A percentile compares a stretch with the other conserved stretches of the same genome.
Evolutionary conservation across 2,113 vertebrate genomes (phyloP).

Genomic region (Euleptes europaea): DNA sequence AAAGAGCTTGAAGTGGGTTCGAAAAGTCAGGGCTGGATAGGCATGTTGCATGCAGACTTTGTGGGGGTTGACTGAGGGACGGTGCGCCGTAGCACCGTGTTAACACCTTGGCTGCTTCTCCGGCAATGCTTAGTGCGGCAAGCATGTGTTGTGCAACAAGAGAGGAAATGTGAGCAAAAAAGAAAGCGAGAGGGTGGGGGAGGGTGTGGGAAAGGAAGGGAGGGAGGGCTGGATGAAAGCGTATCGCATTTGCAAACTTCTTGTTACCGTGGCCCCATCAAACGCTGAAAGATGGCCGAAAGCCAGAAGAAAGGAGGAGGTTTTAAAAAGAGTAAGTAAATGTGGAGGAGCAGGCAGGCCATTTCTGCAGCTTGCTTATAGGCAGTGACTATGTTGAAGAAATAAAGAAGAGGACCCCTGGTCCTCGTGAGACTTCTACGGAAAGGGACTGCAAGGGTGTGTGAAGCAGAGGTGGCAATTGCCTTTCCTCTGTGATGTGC

Average conservation of each 20-base stretch:
- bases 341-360: fast-evolving
- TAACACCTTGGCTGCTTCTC: no score
- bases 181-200: slow-evolving; percentile 46
- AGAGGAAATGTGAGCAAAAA: slow-evolving; percentile 66
- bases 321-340: slow-evolving; percentile 80
- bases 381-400: fast-evolving
- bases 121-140: slow-evolving; percentile 44
- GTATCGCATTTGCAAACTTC: slow-evolving; percentile 6
- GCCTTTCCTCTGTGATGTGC: background rate
- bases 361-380: background rate
- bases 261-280: fast-evolving
- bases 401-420: background rate
- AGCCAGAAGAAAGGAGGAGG: slow-evolving; percentile 64
- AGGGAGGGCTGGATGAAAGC: background rate
- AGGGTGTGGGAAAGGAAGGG: slow-evolving; percentile 58
- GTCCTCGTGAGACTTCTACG: fast-evolving
- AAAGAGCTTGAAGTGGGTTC: no score
- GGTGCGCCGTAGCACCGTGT: no score
- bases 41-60: no score
- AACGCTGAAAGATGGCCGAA: slow-evolving; percentile 55
- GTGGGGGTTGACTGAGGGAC: no score
- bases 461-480: no score
- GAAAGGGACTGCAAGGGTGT: background rate
- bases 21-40: no score
- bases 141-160: slow-evolving; percentile 52